Percentiles rank a stretch among this genome's conserved stretches.
These are phyloP conservation scores for Platyscapa corneri DNA, from an alignment of 1,140 invertebrate genomes.

Conservation along the genomic window DNA sequence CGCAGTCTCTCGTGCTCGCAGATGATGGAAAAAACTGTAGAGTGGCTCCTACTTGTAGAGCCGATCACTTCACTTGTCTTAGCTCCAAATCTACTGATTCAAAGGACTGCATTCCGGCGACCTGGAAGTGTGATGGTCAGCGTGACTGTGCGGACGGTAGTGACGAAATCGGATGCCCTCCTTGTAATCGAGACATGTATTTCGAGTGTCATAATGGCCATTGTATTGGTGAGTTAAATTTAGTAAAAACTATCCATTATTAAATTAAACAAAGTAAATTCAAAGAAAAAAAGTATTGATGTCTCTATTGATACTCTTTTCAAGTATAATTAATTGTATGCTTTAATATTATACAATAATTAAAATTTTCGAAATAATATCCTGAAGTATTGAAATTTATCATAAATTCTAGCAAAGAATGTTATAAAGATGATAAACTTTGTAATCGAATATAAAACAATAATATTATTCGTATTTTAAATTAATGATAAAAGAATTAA, in stretches of 20 bases:
- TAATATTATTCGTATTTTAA: too few relatives aligned
- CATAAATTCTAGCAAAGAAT: too few relatives aligned
- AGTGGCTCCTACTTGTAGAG: constrained; percentile 82
- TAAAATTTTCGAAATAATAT: too few relatives aligned
- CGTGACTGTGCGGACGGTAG: constrained; percentile 88
- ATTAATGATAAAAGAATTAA: too few relatives aligned
- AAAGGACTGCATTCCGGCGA: constrained; percentile 86
- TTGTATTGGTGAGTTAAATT: constrained; percentile 80
- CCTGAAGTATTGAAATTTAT: too few relatives aligned
- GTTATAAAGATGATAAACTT: too few relatives aligned
- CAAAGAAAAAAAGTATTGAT: too few relatives aligned
- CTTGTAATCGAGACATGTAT: constrained; percentile 77
- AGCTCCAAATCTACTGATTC: constrained; percentile 67
- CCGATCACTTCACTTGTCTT: constrained; percentile 86
- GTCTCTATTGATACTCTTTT: too few relatives aligned
- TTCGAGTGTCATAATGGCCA: constrained; percentile 84
- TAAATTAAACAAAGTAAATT: too few relatives aligned
- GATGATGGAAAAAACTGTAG: constrained; percentile 82
- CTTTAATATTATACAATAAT: too few relatives aligned
- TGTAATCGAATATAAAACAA: too few relatives aligned
- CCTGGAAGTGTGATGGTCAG: constrained; percentile 90
- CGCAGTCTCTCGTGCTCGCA: constrained; percentile 82
- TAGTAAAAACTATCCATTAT: background rate
- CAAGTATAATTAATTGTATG: too few relatives aligned
- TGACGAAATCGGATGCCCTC: constrained; percentile 85